These are phyloP conservation scores for Doryteuthis pealeii DNA, from an alignment of 1,140 invertebrate species.

Conservation along the genomic window DNA sequence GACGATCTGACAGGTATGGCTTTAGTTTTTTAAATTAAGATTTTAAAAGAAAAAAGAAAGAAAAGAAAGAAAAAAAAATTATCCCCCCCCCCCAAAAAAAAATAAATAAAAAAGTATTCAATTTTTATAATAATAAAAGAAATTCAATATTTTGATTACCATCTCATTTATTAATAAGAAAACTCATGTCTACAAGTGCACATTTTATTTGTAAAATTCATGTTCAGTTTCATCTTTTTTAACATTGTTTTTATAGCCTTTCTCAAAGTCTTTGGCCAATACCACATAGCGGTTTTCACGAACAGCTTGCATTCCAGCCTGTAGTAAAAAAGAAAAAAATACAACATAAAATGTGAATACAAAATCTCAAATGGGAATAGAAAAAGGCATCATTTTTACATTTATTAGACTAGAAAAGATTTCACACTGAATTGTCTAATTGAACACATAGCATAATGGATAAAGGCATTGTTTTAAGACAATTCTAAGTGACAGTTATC, in stretches of 20 bases:
- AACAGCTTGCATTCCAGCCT: slow-evolving; percentile 92
- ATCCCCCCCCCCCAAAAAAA: no score
- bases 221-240: slow-evolving; percentile 99
- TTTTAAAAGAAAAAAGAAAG: no score
- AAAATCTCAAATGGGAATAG: neutral
- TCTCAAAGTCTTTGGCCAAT: slow-evolving; percentile 98
- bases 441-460: no score
- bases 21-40: no score
- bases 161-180: slow-evolving; percentile 1
- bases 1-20: no score
- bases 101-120: no score
- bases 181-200: slow-evolving; percentile 5
- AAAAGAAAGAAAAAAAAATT: no score
- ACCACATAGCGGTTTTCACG: slow-evolving; percentile 99
- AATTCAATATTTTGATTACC: no score
- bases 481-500: no score
- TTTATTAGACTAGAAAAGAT: neutral
- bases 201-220: slow-evolving; percentile 96
- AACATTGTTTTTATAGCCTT: slow-evolving; percentile 99
- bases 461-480: no score
- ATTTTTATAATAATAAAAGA: no score
- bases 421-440: no score
- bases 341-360: slow-evolving; percentile 1
- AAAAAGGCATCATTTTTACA: neutral
- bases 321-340: slow-evolving; percentile 41